These are phyloP conservation scores for Prenolepis imparis DNA, from an alignment of 2,888 invertebrate species.

Conservation along the genomic window DNA sequence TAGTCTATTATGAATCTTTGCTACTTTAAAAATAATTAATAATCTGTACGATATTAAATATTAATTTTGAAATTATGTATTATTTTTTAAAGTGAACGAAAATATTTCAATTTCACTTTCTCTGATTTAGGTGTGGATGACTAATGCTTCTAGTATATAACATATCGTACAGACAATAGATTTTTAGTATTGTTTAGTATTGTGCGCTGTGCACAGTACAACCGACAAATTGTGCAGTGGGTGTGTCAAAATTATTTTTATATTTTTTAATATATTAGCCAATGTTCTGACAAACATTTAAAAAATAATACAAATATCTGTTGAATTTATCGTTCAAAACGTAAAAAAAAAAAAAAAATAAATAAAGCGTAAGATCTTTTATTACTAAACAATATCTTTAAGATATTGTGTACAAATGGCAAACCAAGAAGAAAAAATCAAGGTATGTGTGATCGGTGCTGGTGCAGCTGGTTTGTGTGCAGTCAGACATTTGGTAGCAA, in stretches of 20 bases:
- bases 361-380: background rate
- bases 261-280: background rate
- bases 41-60: background rate
- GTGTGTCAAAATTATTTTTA: background rate
- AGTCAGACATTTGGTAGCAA: conserved; percentile 88
- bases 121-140: background rate
- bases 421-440: conserved; percentile 60
- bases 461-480: conserved; percentile 92
- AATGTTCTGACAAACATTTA: background rate
- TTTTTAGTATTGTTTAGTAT: background rate
- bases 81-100: background rate
- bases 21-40: background rate
- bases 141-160: background rate
- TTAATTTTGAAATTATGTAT: background rate
- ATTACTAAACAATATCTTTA: background rate
- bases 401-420: conserved; percentile 26
- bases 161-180: background rate
- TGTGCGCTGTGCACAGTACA: background rate
- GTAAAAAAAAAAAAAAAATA: background rate
- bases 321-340: background rate
- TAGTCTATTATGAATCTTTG: background rate
- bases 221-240: background rate
- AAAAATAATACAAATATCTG: background rate
- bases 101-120: background rate
- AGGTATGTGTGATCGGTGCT: conserved; percentile 91